A percentile compares a stretch with the other conserved stretches of the same genome.
Conservation (phyloP, 2,888 invertebrate genomes). For the Parascotia fuliginaria region DNA sequence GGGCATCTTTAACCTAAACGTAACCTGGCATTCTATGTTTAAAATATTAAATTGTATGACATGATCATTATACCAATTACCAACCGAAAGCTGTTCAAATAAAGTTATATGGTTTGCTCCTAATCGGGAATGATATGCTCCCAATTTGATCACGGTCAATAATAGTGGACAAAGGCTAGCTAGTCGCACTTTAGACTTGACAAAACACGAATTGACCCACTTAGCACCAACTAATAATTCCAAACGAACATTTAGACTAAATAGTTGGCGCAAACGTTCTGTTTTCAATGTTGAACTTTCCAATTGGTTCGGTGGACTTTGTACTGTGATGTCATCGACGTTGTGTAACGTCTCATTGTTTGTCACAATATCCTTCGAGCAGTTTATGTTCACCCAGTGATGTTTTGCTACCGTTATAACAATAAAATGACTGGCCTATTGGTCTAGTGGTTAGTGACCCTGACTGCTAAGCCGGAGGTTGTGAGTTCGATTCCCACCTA, state of each 20-base stretch:
- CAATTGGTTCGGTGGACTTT: constrained; percentile 68
- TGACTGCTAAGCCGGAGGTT: too few species aligned
- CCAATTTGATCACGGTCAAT: not conserved
- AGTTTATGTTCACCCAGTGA: constrained; percentile 37
- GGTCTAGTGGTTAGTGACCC: not conserved
- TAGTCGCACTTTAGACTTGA: constrained; percentile 22
- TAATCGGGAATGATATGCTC: not conserved
- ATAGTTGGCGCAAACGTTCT: constrained; percentile 43
- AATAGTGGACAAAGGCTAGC: not conserved
- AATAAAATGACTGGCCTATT: constrained; percentile 5
- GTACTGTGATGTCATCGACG: constrained; percentile 62
- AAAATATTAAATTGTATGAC: too few species aligned
- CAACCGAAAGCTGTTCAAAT: too few species aligned
- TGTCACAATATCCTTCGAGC: constrained; percentile 57
- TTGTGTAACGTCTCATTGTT: constrained; percentile 55
- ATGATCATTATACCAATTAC: too few species aligned
- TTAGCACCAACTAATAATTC: constrained; percentile 33
- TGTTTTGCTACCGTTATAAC: constrained; percentile 16
- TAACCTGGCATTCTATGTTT: too few species aligned
- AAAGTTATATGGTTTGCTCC: too few species aligned
- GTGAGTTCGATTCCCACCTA: too few species aligned
- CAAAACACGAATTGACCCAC: constrained; percentile 35
- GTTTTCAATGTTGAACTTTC: constrained; percentile 62
- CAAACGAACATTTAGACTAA: constrained; percentile 37
- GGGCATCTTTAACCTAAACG: too few species aligned